Evolutionary conservation across 2,113 vertebrate species (phyloP).

Genomic region (Acinonyx jubatus): DNA sequence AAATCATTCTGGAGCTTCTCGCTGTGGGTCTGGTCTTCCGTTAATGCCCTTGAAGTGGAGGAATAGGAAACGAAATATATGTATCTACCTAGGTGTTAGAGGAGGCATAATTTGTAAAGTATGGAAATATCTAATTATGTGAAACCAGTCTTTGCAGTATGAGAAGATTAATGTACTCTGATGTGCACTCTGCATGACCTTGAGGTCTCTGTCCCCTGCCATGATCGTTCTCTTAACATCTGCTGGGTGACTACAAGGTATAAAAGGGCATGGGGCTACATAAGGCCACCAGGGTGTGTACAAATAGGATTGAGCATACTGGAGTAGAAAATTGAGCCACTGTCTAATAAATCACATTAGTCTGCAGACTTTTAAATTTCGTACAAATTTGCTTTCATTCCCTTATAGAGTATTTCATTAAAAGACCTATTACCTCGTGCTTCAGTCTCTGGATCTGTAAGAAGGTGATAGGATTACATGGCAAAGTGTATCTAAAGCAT

Average conservation of each 20-base stretch:
- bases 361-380: background rate
- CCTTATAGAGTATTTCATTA: background rate
- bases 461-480: background rate
- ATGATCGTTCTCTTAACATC: background rate
- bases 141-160: background rate
- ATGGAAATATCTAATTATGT: background rate
- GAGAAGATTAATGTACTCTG: background rate
- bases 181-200: background rate
- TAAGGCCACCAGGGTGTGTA: background rate
- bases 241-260: background rate
- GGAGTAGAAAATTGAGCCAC: background rate
- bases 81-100: background rate
- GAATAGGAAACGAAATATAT: background rate
- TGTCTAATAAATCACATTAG: background rate
- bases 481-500: background rate
- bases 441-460: background rate
- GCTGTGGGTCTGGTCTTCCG: background rate
- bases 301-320: background rate
- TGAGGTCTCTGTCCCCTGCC: background rate
- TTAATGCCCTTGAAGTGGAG: slow-evolving; percentile 44
- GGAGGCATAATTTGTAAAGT: slow-evolving; percentile 13
- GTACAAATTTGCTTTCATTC: background rate
- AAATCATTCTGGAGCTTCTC: slow-evolving; percentile 30
- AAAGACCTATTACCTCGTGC: background rate
- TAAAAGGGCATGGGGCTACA: background rate